phyloP scores from a whole-genome alignment of 2,113 vertebrate genomes.

The Dicrurus megarhynchus region DNA sequence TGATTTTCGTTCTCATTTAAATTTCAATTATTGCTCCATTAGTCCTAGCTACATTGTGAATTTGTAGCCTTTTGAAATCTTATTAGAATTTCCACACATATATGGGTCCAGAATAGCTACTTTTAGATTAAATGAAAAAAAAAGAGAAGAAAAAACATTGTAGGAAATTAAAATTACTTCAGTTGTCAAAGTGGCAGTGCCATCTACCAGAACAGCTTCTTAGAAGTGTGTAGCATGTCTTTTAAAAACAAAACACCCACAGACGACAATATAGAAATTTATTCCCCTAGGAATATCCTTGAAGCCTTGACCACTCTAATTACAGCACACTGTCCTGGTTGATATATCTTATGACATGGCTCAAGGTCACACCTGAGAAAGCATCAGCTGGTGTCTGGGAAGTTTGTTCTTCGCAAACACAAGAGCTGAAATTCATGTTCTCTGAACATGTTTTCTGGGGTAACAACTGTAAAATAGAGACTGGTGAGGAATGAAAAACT shows the following conservation, averaged over 20 bases:
- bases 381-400: background rate
- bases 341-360: background rate
- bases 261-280: background rate
- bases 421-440: background rate
- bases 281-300: background rate
- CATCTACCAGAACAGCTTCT: background rate
- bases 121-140: background rate
- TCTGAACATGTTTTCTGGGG: background rate
- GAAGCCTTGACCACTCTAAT: background rate
- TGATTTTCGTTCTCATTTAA: conserved; percentile 24
- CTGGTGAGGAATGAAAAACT: background rate
- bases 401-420: background rate
- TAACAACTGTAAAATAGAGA: background rate
- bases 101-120: background rate
- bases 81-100: background rate
- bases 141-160: background rate
- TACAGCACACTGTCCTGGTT: background rate
- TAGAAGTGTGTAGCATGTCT: background rate
- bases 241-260: background rate
- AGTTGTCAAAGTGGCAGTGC: background rate
- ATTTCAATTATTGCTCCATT: conserved; percentile 19
- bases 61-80: conserved; percentile 10
- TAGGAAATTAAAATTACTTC: background rate
- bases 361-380: background rate
- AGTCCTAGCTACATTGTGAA: background rate